Evolutionary conservation across 2,888 invertebrate species (phyloP), one percentile per base, ranked within the genome.

Genomic region (Agriopis leucophaearia): DNA sequence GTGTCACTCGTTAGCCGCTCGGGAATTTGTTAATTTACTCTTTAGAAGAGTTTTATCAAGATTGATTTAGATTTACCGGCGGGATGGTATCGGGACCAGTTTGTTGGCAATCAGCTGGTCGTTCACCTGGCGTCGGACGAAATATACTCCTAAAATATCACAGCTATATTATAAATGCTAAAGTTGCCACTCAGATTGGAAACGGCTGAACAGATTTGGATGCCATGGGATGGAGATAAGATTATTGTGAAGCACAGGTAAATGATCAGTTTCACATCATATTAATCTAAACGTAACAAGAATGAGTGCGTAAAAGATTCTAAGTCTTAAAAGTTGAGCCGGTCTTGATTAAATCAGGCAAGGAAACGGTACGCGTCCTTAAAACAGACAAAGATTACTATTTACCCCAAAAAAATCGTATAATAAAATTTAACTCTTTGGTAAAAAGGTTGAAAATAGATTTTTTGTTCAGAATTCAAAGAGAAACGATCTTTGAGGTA

Each of bases 31-130:
- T 45, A 47, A 38, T 36, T 59, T 48, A 40, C 50, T 59, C 59
- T 59, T 59, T 48, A 48, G 50, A 50, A 50, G 50, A 59, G 59
- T 59, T 59, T 59, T 59, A 59, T 59, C 59, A 59, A 59, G 59
- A 59, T 59, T 59, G 48, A 59, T 59, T 59, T 59, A 59, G 59
- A 58, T 57, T 57, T 48, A 58, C 58, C 36, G 48, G 27, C 50
- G 50, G 59, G 50, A 59, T 58, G 48, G 40, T 59, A 59, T 59
- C 58, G 50, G 59, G 59, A 48, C 58, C 38, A 40, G 59, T 50
- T 59, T 48, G 36, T 47, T 48, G 45, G 48, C 48, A n/a, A 60
- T 42, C 50, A 27, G 42, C 42, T 60, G 61, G 61, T 50, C 59
- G 40, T 59, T 59, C 59, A 59, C 59, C 59, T 50, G 59, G 27